Evolutionary conservation across 2,113 vertebrate species (phyloP).

Genomic region (Stercorarius parasiticus): DNA sequence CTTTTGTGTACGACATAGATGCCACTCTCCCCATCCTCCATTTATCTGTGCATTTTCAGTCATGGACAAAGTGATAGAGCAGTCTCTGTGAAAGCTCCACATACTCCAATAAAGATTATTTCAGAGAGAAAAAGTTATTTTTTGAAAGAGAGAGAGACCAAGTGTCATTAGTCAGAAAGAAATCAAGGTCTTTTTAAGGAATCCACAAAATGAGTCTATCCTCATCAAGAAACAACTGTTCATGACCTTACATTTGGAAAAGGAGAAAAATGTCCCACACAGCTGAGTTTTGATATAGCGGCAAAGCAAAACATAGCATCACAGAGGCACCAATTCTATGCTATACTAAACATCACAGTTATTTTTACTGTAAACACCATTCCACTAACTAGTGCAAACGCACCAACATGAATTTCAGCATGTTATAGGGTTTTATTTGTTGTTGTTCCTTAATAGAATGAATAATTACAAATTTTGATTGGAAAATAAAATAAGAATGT

Average conservation of each 20-base stretch:
- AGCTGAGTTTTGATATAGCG: background rate
- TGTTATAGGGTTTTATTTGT: background rate
- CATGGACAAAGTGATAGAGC: background rate
- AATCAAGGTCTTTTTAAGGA: background rate
- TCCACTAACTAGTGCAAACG: background rate
- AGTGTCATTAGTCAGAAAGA: background rate
- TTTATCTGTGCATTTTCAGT: background rate
- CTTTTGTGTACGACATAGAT: background rate
- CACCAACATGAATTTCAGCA: background rate
- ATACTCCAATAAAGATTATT: background rate
- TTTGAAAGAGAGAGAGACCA: background rate
- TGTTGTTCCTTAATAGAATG: background rate
- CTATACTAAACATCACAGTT: background rate
- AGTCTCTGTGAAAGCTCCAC: background rate
- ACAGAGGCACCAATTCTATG: background rate
- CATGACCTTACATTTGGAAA: background rate
- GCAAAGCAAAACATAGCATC: background rate
- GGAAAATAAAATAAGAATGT: background rate
- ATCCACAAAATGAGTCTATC: background rate
- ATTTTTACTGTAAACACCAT: background rate
- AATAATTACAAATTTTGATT: background rate
- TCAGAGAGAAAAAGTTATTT: background rate
- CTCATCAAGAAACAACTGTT: background rate
- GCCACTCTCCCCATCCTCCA: background rate
- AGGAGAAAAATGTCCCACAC: background rate